Conservation (phyloP, 2,888 invertebrate species). For the Stenchaetothrips biformis region DNA sequence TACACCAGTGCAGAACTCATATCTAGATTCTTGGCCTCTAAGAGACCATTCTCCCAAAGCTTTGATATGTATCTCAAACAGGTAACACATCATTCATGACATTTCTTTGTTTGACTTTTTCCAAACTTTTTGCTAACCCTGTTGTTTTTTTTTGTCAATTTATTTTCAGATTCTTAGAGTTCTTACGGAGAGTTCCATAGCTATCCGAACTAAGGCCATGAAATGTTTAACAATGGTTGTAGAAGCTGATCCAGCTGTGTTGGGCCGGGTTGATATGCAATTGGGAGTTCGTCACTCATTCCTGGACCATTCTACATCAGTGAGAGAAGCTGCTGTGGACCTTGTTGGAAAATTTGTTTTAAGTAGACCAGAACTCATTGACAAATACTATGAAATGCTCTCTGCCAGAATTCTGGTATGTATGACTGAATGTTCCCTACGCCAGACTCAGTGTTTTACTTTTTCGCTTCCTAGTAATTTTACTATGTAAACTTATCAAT, state of each 20-base stretch:
- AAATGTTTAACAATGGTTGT: conserved; percentile 98
- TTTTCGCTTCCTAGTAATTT: neutral
- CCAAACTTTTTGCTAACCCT: conserved; percentile 14
- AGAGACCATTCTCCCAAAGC: conserved; percentile 93
- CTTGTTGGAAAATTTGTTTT: conserved; percentile 97
- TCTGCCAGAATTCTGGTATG: conserved; percentile 80
- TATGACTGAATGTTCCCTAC: conserved; percentile 23
- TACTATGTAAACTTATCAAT: conserved; percentile 2
- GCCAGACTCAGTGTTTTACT: neutral
- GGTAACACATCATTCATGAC: conserved; percentile 47
- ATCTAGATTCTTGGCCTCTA: conserved; percentile 91
- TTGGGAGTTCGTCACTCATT: conserved; percentile 93
- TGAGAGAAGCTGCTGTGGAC: conserved; percentile 97
- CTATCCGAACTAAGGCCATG: conserved; percentile 97
- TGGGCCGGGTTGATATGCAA: conserved; percentile 91
- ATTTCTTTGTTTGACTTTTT: conserved; percentile 38
- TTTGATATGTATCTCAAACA: conserved; percentile 86
- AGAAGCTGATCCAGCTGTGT: conserved; percentile 91
- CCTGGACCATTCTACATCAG: conserved; percentile 96
- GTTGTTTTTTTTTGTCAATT: conserved; percentile 17
- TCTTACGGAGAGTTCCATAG: conserved; percentile 84
- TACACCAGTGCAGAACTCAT: conserved; percentile 87
- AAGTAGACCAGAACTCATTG: conserved; percentile 90
- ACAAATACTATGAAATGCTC: conserved; percentile 96
- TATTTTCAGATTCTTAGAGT: conserved; percentile 72